A percentile compares a stretch with the other conserved stretches of the same genome.
These are phyloP conservation scores for Ictalurus punctatus DNA, from an alignment of 2,113 vertebrate genomes.

Conservation along the genomic window DNA sequence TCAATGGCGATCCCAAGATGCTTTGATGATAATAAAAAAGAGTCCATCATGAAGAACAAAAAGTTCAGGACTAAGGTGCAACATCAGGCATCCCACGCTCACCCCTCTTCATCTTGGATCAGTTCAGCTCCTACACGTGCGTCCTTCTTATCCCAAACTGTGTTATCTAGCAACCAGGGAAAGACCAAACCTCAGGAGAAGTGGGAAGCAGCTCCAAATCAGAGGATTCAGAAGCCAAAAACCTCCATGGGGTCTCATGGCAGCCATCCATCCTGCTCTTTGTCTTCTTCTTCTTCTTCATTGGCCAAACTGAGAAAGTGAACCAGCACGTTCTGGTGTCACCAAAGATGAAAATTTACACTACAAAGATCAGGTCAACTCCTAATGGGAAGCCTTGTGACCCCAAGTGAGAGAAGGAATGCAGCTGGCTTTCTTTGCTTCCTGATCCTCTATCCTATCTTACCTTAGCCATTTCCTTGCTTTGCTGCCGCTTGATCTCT, in stretches of 20 bases:
- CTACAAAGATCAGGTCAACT: background rate
- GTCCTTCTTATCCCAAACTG: background rate
- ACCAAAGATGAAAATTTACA: background rate
- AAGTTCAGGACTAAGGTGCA: background rate
- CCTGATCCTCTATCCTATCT: background rate
- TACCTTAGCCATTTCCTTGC: background rate
- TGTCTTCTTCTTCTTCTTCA: too few relatives aligned
- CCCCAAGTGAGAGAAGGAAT: background rate
- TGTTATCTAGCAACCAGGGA: background rate
- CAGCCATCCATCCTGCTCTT: background rate
- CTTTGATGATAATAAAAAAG: background rate
- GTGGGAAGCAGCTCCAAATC: background rate
- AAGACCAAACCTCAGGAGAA: background rate
- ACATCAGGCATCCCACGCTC: background rate
- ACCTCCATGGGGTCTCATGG: background rate
- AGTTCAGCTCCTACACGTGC: background rate
- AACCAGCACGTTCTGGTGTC: background rate
- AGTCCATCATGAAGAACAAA: background rate
- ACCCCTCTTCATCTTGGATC: too few relatives aligned
- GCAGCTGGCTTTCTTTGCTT: background rate
- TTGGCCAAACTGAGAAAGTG: background rate
- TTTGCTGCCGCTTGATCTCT: background rate
- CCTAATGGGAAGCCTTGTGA: background rate
- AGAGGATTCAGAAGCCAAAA: background rate
- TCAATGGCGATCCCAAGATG: background rate